Base-by-base conservation (phyloP, 2,888 invertebrate genomes). In the Apantesis nais region DNA sequence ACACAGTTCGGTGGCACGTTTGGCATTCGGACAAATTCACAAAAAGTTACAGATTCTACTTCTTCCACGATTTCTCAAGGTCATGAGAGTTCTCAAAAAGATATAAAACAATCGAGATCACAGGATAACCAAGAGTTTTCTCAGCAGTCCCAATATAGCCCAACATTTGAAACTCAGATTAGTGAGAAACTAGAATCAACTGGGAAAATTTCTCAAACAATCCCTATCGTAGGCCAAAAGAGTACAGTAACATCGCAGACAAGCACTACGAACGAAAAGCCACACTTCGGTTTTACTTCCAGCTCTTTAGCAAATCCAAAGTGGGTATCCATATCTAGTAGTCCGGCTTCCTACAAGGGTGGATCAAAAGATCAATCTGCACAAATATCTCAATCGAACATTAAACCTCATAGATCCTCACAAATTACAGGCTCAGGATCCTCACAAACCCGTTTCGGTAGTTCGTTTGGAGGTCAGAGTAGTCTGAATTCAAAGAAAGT, bases 341-440 rank as follows among this genome's bases (percentile, higher is more conserved):
- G 48, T 52, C 2, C 48, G 0, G 22, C 48, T 2, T 52, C 22
- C 1, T 7, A 52, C 11, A 52, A 52, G 5, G 48, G 4, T 11
- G 48, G 9, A 52, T n/a, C 48, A 4, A 65, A 65, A 22, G 65
- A 16, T 22, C 52, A 44, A 22, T 16, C 31, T 31, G 22, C 19
- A 8, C 65, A 52, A 31, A 19, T 52, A 22, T 31, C 22, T 48
- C 31, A 48, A 31, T 34, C 68, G n/a, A 62, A 62, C 2, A 34
- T 66, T 1, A 71, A 71, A 58, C 70, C 70, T 29, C n/a, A 63
- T 25, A n/a, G 41, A 22, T 70, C 66, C 16, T 34, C 52, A 19
- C 66, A 55, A 62, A 44, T 19, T 29, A 39, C 16, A 29, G 48
- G 25, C 19, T 68, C 52, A 55, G 31, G 39, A 58, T 31, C 44